Conservation (phyloP, 37 sponge, comb jelly and placozoan species). For the Spongilla lacustris region DNA sequence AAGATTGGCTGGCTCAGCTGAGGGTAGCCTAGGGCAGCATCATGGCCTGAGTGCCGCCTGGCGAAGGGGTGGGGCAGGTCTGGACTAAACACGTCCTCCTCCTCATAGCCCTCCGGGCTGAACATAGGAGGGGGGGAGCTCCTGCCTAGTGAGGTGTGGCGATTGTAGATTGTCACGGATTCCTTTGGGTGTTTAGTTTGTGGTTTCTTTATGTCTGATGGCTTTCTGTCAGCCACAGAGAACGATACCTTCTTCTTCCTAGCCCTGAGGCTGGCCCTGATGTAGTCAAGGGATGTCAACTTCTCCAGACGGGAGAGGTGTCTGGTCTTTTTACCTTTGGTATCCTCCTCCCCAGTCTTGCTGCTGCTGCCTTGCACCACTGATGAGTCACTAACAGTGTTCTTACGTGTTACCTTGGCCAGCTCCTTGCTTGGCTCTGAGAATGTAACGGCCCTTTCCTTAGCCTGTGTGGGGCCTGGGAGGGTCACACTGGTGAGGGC, state of each 20-base stretch:
- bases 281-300: slow-evolving; percentile 63
- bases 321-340: not conserved
- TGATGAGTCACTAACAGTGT: not conserved
- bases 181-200: not conserved
- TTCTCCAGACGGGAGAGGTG: slow-evolving; percentile 44
- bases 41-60: not conserved
- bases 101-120: not conserved
- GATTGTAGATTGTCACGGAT: not conserved
- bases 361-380: not conserved
- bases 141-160: not conserved
- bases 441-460: not conserved
- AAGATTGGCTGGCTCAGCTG: slow-evolving; percentile 45
- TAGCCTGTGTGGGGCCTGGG: not conserved
- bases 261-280: slow-evolving; percentile 46
- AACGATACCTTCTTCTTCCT: slow-evolving; percentile 38
- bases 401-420: not conserved
- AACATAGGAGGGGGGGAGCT: not conserved
- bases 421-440: not conserved
- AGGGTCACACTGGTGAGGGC: not conserved
- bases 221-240: slow-evolving; percentile 7
- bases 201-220: not conserved
- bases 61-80: not conserved
- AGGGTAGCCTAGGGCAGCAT: not conserved
- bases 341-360: not conserved
- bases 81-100: slow-evolving; percentile 4